Evolutionary conservation across 2,113 vertebrate genomes (phyloP).

Genomic region (Circaetus gallicus): DNA sequence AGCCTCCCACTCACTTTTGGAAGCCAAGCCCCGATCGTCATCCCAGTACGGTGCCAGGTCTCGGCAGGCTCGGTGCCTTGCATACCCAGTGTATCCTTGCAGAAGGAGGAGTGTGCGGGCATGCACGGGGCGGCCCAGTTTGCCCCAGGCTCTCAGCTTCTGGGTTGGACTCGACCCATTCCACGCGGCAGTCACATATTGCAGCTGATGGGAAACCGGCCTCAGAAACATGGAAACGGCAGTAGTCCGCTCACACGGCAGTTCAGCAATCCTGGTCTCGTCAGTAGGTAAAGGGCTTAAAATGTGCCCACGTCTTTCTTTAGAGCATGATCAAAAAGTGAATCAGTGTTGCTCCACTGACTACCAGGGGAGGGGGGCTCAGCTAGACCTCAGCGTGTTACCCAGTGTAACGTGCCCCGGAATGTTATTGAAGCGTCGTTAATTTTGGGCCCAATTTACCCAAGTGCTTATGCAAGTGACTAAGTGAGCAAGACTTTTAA

Average conservation of each 20-base stretch:
- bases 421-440: accelerated
- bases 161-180: background rate
- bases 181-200: background rate
- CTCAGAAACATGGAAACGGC: background rate
- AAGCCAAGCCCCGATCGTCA: background rate
- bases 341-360: background rate
- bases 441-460: background rate
- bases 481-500: background rate
- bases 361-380: background rate
- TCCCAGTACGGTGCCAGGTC: accelerated
- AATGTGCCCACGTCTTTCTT: accelerated
- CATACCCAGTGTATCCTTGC: accelerated
- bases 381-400: background rate
- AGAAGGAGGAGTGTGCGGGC: accelerated
- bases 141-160: background rate
- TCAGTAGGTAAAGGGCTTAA: background rate
- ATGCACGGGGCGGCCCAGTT: background rate
- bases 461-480: background rate
- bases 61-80: accelerated
- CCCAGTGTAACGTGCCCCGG: accelerated
- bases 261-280: background rate
- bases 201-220: background rate
- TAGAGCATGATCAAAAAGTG: background rate
- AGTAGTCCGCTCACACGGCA: accelerated
- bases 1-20: background rate